Percentiles rank a stretch among this genome's conserved stretches.
phyloP scores from a whole-genome alignment of 2,888 invertebrate genomes.

The Ormyrus thymus region DNA sequence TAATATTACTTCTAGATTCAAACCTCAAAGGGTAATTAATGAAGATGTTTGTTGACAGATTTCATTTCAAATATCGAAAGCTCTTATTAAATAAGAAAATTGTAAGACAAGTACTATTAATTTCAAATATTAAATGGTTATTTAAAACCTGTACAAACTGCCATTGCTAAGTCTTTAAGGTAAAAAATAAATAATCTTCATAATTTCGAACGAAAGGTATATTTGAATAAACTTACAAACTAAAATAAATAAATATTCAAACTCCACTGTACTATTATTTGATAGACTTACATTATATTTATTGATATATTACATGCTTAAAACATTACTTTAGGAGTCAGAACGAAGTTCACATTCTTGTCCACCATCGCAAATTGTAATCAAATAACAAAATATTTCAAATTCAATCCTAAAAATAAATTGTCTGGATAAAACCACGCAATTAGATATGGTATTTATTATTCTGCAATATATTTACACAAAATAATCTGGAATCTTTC shows the following conservation, averaged over 20 bases:
- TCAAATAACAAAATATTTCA: constrained; percentile 9
- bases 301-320: constrained; percentile 55
- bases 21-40: too few species aligned
- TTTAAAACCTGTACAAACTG: neutral
- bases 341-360: constrained; percentile 33
- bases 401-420: constrained; percentile 17
- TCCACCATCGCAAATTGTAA: neutral
- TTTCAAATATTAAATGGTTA: neutral
- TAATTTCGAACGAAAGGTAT: neutral
- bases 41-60: too few species aligned
- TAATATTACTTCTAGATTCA: too few species aligned
- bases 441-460: neutral
- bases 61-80: too few species aligned
- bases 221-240: neutral
- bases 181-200: neutral
- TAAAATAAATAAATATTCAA: constrained; percentile 17
- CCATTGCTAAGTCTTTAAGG: neutral
- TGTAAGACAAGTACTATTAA: neutral
- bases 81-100: neutral
- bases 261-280: neutral
- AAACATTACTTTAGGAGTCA: constrained; percentile 3
- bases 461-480: constrained; percentile 7
- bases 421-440: too few species aligned
- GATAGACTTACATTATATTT: constrained; percentile 43
- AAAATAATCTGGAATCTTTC: neutral